A percentile compares a stretch with the other conserved stretches of the same genome.
Evolutionary conservation across 2,113 vertebrate genomes (phyloP).

Genomic region (Talpa occidentalis): DNA sequence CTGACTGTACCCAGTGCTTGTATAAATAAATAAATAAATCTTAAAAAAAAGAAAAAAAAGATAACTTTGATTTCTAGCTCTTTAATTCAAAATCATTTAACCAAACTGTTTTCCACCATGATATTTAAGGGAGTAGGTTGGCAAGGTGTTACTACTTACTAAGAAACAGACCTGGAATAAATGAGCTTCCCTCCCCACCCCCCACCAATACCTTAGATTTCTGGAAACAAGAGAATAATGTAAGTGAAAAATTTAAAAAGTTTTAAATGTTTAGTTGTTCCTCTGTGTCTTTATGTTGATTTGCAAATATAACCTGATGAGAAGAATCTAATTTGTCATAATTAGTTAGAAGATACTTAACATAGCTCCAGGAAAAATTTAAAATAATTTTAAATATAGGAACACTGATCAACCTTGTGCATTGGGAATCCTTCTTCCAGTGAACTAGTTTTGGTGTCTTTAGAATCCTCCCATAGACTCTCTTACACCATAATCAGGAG

Average conservation of each 20-base stretch:
- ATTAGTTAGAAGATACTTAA: conserved; percentile 56
- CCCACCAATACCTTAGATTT: conserved; percentile 9
- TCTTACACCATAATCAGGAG: background rate
- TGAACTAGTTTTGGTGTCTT: background rate
- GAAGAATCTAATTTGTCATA: conserved; percentile 56
- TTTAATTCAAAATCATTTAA: conserved; percentile 40
- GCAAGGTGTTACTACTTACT: conserved; percentile 27
- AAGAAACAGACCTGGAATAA: conserved; percentile 21
- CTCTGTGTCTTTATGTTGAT: conserved; percentile 57
- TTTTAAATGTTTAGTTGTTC: conserved; percentile 23
- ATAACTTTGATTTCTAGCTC: conserved; percentile 31
- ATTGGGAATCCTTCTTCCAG: background rate
- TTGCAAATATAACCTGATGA: conserved; percentile 39
- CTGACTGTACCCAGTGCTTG: too few species aligned
- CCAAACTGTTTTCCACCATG: background rate
- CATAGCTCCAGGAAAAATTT: conserved; percentile 55
- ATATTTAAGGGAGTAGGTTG: background rate
- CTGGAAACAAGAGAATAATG: conserved; percentile 43
- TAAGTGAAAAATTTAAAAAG: conserved; percentile 50
- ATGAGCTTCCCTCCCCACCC: background rate
- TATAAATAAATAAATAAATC: too few species aligned
- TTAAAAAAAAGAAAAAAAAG: too few species aligned
- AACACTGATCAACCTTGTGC: background rate
- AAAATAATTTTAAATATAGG: conserved; percentile 37
- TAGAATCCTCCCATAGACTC: background rate